phyloP scores from a whole-genome alignment of 2,888 invertebrate species.

The Lasioglossum calceatum region DNA sequence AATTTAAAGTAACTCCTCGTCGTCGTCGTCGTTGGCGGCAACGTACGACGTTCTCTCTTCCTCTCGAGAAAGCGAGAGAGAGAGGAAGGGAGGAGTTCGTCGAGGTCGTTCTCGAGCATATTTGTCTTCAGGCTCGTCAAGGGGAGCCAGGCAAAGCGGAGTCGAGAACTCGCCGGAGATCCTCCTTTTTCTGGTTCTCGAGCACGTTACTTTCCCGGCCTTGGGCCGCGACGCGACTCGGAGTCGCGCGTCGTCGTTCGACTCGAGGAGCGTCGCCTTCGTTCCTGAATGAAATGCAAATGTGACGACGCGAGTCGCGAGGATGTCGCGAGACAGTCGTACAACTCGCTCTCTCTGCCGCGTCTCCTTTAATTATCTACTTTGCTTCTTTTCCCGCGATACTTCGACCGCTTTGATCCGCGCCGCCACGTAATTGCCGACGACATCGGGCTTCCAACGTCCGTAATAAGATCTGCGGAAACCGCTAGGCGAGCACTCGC shows the following conservation, averaged over 20 bases:
- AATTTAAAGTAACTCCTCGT: conserved; percentile 47
- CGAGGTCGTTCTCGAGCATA: conserved; percentile 51
- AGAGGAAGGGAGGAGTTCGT: conserved; percentile 15
- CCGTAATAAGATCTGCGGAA: background rate
- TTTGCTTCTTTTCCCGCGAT: conserved; percentile 22
- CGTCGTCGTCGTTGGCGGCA: background rate
- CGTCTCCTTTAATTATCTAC: conserved; percentile 46
- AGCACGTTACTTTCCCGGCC: conserved; percentile 27
- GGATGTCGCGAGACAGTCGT: background rate
- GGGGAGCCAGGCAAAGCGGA: conserved; percentile 30
- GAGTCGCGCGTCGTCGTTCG: conserved; percentile 20
- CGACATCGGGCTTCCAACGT: background rate
- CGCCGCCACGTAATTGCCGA: background rate
- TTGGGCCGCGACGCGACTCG: background rate
- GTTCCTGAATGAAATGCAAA: conserved; percentile 27
- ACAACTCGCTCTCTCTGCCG: background rate
- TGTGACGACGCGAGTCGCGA: conserved; percentile 20
- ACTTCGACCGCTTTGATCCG: background rate
- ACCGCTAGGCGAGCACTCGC: background rate
- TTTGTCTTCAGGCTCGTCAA: conserved; percentile 54
- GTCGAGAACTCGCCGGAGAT: conserved; percentile 34
- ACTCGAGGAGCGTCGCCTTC: conserved; percentile 31
- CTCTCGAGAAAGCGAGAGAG: background rate
- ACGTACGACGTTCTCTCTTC: background rate
- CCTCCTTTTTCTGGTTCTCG: conserved; percentile 35